phyloP scores from a whole-genome alignment of 2,113 vertebrate genomes.

The Castor canadensis region DNA sequence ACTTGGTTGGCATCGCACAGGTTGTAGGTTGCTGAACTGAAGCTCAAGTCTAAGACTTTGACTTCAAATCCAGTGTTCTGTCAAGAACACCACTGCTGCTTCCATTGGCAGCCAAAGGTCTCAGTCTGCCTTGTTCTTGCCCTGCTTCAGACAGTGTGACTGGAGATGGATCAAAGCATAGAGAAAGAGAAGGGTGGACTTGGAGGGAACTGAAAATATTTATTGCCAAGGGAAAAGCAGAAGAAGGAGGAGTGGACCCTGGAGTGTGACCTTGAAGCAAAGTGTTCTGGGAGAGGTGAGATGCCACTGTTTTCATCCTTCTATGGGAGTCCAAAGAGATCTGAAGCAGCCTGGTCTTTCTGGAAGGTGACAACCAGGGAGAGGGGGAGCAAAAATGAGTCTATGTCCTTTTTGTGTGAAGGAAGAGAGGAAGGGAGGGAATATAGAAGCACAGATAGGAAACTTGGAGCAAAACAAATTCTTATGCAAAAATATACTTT shows the following conservation, averaged over 20 bases:
- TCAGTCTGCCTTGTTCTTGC: not conserved
- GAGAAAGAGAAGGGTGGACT: not conserved
- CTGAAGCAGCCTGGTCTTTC: not conserved
- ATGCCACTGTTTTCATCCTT: fast-evolving
- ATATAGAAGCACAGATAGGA: not conserved
- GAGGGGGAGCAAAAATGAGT: too few species aligned
- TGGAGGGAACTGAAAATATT: not conserved
- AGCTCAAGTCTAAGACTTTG: not conserved
- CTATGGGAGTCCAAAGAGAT: fast-evolving
- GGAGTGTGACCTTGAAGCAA: not conserved
- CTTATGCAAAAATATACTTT: not conserved
- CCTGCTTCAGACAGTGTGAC: not conserved
- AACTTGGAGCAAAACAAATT: not conserved
- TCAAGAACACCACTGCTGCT: not conserved
- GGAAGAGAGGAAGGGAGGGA: not conserved
- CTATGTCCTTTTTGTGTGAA: not conserved
- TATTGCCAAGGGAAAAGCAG: not conserved
- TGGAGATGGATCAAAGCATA: not conserved
- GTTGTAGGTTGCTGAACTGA: not conserved
- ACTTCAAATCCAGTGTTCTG: not conserved
- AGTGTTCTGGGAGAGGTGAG: not conserved
- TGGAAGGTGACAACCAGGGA: not conserved
- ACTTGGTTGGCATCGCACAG: not conserved
- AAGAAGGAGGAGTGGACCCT: not conserved
- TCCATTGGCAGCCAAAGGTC: not conserved